Evolutionary conservation across 2,113 vertebrate species (phyloP).

Genomic region (Bos javanicus): DNA sequence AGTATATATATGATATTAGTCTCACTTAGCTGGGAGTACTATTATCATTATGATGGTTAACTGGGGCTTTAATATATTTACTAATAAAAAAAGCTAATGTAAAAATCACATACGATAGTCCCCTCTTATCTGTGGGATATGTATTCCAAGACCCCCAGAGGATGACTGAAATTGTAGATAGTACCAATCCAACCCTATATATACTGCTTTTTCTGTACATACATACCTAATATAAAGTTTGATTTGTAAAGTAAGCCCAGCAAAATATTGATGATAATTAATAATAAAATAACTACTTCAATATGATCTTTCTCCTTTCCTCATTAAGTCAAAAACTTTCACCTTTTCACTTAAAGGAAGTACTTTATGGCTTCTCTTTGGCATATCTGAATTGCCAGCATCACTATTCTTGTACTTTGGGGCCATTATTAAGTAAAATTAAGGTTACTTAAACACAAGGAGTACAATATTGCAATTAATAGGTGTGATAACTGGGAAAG

Average conservation of each 20-base stretch:
- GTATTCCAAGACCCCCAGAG: background rate
- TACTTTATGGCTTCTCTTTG: background rate
- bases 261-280: background rate
- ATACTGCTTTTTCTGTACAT: background rate
- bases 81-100: background rate
- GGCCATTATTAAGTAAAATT: background rate
- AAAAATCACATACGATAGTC: background rate
- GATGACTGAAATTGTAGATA: background rate
- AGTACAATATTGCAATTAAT: background rate
- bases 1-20: background rate
- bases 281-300: background rate
- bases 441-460: background rate
- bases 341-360: background rate
- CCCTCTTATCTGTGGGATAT: background rate
- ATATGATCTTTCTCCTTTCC: background rate
- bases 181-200: background rate
- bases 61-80: background rate
- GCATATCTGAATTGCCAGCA: background rate
- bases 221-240: background rate
- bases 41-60: background rate
- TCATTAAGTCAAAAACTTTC: background rate
- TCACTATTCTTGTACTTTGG: background rate
- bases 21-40: background rate
- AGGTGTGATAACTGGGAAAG: background rate
- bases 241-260: background rate